These are phyloP conservation scores for Phylloscopus whistleri DNA, from an alignment of 2,113 vertebrate species.

Conservation along the genomic window DNA sequence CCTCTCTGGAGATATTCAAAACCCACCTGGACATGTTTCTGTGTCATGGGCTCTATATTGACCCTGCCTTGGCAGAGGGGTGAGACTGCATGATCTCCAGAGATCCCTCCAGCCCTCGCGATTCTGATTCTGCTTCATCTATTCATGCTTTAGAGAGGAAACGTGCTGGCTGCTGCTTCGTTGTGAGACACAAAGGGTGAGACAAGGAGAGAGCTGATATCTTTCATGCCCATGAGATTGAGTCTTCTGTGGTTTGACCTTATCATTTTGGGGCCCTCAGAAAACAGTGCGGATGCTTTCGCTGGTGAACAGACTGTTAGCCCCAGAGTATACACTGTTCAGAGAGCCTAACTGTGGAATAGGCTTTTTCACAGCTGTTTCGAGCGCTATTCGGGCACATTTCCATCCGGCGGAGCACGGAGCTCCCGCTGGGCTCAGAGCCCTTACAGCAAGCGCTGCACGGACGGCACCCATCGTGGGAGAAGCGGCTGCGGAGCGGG, in stretches of 20 bases:
- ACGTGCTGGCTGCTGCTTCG: fast-evolving
- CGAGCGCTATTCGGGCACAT: fast-evolving
- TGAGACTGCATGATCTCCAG: neutral
- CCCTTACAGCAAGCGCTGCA: fast-evolving
- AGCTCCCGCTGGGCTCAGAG: neutral
- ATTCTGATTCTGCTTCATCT: neutral
- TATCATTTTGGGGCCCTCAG: neutral
- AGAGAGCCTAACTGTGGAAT: fast-evolving
- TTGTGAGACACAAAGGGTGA: fast-evolving
- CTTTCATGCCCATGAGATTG: fast-evolving
- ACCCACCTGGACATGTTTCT: neutral
- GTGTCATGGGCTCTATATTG: fast-evolving
- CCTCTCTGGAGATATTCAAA: neutral
- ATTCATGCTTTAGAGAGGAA: fast-evolving
- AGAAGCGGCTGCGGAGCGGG: neutral
- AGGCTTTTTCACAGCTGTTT: neutral
- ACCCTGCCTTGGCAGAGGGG: neutral
- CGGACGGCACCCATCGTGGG: neutral
- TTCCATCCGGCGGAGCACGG: fast-evolving
- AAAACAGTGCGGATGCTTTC: fast-evolving
- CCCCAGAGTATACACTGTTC: fast-evolving
- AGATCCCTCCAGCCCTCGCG: neutral
- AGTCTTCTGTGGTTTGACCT: neutral
- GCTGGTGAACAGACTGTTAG: neutral
- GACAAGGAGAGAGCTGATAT: fast-evolving